Evolutionary conservation across 2,888 invertebrate species (phyloP).

Genomic region (Andrena camellia): DNA sequence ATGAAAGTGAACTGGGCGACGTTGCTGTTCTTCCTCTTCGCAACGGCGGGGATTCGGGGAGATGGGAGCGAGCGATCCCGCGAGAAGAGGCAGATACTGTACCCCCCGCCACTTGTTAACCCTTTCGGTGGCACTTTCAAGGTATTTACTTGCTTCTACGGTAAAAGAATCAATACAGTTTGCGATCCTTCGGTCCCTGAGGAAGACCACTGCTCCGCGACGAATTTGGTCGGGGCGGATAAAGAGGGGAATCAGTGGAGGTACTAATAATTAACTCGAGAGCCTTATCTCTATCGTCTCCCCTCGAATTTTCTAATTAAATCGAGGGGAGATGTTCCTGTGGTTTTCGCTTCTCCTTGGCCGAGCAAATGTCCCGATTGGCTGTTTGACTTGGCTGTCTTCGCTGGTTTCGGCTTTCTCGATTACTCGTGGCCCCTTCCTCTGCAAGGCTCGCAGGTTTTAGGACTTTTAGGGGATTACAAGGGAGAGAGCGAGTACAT

Average conservation of each 20-base stretch:
- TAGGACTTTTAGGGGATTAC: background rate
- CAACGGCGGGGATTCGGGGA: background rate
- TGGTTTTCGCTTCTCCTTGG: constrained; percentile 36
- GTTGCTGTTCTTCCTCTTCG: constrained; percentile 11
- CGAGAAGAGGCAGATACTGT: constrained; percentile 65
- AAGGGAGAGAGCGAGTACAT: background rate
- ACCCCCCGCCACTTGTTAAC: constrained; percentile 86
- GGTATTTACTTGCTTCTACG: constrained; percentile 80
- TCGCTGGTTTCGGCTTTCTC: constrained; percentile 14
- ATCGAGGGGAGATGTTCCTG: constrained; percentile 54
- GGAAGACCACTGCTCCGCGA: background rate
- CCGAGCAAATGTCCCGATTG: constrained; percentile 41
- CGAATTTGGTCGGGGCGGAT: background rate
- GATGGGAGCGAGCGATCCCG: background rate
- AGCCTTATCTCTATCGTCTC: constrained; percentile 35
- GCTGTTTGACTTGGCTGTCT: constrained; percentile 55
- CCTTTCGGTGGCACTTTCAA: constrained; percentile 87
- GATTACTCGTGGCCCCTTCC: constrained; percentile 28
- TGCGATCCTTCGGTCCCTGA: background rate
- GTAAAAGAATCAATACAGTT: background rate
- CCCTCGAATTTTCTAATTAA: constrained; percentile 63
- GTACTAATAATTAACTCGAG: constrained; percentile 63
- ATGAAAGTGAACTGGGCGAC: constrained; percentile 7
- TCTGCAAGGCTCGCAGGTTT: background rate
- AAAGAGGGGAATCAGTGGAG: background rate